phyloP scores from a whole-genome alignment of 2,113 vertebrate species.

The Bagarius yarrelli region DNA sequence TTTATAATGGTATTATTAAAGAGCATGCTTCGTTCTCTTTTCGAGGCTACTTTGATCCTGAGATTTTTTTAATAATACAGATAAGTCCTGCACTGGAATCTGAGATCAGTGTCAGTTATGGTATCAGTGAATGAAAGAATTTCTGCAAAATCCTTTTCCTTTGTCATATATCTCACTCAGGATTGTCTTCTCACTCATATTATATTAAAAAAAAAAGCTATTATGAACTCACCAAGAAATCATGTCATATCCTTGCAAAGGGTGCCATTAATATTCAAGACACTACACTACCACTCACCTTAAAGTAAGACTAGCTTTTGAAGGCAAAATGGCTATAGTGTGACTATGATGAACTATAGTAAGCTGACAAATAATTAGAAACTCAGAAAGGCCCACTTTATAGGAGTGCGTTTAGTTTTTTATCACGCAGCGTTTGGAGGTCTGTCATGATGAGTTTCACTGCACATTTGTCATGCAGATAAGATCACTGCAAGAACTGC shows the following conservation, averaged over 20 bases:
- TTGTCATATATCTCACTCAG: slow-evolving; percentile 12
- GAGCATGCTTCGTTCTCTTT: not conserved
- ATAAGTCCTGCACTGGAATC: slow-evolving; percentile 7
- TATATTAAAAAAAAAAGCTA: slow-evolving; percentile 24
- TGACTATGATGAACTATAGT: slow-evolving; percentile 43
- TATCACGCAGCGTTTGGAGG: slow-evolving; percentile 49
- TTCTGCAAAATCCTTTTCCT: slow-evolving; percentile 3
- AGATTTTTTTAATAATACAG: slow-evolving; percentile 14
- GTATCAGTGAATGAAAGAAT: not conserved
- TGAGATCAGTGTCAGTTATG: slow-evolving; percentile 2
- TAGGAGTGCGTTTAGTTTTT: slow-evolving; percentile 53
- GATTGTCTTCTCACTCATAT: slow-evolving; percentile 31
- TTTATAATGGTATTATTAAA: slow-evolving; percentile 41
- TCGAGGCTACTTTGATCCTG: slow-evolving; percentile 4
- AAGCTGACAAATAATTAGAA: slow-evolving; percentile 50
- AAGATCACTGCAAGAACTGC: slow-evolving; percentile 60
- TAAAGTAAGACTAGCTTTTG: slow-evolving; percentile 28
- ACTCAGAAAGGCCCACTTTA: slow-evolving; percentile 31
- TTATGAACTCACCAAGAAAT: slow-evolving; percentile 43
- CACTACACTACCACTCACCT: slow-evolving; percentile 45
- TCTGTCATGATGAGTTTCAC: slow-evolving; percentile 51
- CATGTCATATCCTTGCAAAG: slow-evolving; percentile 36
- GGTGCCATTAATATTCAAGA: slow-evolving; percentile 55
- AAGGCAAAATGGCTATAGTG: slow-evolving; percentile 43
- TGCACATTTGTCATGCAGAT: slow-evolving; percentile 66